Evolutionary conservation across 2,888 invertebrate species (phyloP).

Genomic region (Caenorhabditis drosophilae): DNA sequence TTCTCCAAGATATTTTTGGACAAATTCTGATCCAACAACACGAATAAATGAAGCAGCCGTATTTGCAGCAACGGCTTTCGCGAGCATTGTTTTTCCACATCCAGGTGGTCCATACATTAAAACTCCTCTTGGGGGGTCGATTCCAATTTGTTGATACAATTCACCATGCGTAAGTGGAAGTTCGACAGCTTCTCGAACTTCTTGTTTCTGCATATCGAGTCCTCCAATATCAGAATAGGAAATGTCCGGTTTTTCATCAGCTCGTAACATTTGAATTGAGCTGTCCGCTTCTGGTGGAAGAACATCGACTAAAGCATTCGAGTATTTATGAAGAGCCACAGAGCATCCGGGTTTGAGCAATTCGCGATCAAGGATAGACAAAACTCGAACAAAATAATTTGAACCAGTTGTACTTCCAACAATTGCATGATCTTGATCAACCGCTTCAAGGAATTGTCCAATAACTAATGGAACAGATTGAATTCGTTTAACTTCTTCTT

Average conservation of each 20-base stretch:
- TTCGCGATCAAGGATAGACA: constrained; percentile 97
- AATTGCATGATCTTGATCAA: constrained; percentile 98
- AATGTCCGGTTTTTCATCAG: constrained; percentile 82
- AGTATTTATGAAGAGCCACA: constrained; percentile 97
- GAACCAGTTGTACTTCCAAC: constrained; percentile 98
- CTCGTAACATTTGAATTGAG: constrained; percentile 96
- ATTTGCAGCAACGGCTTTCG: constrained; percentile 76
- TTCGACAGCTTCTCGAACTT: constrained; percentile 96
- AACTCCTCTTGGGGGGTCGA: constrained; percentile 96
- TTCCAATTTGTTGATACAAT: constrained; percentile 92
- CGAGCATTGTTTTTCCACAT: constrained; percentile 98
- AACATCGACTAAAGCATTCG: constrained; percentile 98
- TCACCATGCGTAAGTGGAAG: constrained; percentile 97
- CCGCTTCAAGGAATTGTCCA: constrained; percentile 97
- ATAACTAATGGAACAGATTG: constrained; percentile 98
- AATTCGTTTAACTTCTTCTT: constrained; percentile 89
- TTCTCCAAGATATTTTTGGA: constrained; percentile 98
- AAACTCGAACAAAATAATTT: constrained; percentile 96
- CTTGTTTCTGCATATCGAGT: constrained; percentile 99
- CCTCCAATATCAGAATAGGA: constrained; percentile 97
- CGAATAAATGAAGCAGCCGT: constrained; percentile 88
- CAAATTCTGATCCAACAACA: constrained; percentile 98
- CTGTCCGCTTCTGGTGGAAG: constrained; percentile 98
- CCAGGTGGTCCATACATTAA: constrained; percentile 99
- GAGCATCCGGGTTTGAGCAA: constrained; percentile 95